Evolutionary conservation across 1,140 invertebrate genomes (phyloP).

Genomic region (Drosophila azteca): DNA sequence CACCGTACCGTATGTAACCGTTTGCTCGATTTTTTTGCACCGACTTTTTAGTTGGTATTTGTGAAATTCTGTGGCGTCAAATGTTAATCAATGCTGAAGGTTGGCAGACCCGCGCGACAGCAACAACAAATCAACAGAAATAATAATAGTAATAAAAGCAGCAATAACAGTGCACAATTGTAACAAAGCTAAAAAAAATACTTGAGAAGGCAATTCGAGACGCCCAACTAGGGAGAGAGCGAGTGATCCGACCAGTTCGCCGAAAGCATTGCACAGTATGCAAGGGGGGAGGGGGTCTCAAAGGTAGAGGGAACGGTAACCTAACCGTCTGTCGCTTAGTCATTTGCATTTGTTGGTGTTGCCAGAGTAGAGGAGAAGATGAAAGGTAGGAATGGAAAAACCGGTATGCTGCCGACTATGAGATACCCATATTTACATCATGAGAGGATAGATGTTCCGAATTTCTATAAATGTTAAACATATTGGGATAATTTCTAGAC

Average conservation of each 20-base stretch:
- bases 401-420: neutral
- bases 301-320: slow-evolving; percentile 28
- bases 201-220: slow-evolving; percentile 56
- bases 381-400: slow-evolving; percentile 17
- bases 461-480: too few species aligned
- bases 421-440: neutral
- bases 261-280: slow-evolving; percentile 16
- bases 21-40: slow-evolving; percentile 55
- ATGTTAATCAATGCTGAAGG: slow-evolving; percentile 80
- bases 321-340: slow-evolving; percentile 57
- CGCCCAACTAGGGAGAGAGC: slow-evolving; percentile 34
- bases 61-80: slow-evolving; percentile 81
- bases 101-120: slow-evolving; percentile 40
- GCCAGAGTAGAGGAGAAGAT: slow-evolving; percentile 23
- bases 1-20: slow-evolving; percentile 27
- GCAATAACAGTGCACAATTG: slow-evolving; percentile 63
- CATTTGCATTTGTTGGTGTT: slow-evolving; percentile 25
- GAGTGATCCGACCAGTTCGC: slow-evolving; percentile 11
- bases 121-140: slow-evolving; percentile 53
- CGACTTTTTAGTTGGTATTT: slow-evolving; percentile 64
- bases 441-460: too few species aligned
- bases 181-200: slow-evolving; percentile 50
- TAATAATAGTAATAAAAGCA: slow-evolving; percentile 49
- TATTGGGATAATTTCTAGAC: too few species aligned
- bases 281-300: neutral